Percentiles rank a stretch among this genome's conserved stretches.
Evolutionary conservation across 2,113 vertebrate genomes (phyloP).

Genomic region (Neofelis nebulosa): DNA sequence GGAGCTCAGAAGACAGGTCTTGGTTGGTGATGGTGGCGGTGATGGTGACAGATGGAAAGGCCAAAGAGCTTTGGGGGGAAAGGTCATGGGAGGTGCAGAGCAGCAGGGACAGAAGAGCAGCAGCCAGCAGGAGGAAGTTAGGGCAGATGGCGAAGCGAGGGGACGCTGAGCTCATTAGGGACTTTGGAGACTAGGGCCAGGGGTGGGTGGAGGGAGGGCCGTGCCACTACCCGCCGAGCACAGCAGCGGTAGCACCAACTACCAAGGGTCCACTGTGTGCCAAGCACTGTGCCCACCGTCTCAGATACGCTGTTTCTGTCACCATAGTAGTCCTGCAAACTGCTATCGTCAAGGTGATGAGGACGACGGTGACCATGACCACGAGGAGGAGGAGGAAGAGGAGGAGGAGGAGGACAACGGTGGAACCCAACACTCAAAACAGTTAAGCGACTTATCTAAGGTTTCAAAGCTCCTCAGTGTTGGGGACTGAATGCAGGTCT

Average conservation of each 20-base stretch:
- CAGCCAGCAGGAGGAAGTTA: neutral
- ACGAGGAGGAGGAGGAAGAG: too few species aligned
- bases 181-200: neutral
- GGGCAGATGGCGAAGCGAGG: accelerated
- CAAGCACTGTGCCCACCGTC: neutral
- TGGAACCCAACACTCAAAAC: neutral
- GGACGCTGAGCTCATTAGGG: neutral
- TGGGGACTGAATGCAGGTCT: neutral
- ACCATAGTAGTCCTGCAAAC: too few species aligned
- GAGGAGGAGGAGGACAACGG: accelerated
- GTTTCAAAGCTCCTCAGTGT: neutral
- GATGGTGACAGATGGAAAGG: neutral
- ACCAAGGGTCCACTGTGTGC: neutral
- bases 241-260: too few species aligned
- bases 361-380: accelerated
- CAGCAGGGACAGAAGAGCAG: too few species aligned
- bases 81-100: accelerated
- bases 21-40: neutral
- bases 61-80: neutral
- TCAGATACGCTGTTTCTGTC: accelerated
- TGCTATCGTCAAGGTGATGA: accelerated
- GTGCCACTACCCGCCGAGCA: neutral
- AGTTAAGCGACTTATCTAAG: neutral
- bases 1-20: neutral
- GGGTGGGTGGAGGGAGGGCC: neutral